Conservation (phyloP, 2,888 invertebrate genomes). For the Oxycera nigricornis region DNA sequence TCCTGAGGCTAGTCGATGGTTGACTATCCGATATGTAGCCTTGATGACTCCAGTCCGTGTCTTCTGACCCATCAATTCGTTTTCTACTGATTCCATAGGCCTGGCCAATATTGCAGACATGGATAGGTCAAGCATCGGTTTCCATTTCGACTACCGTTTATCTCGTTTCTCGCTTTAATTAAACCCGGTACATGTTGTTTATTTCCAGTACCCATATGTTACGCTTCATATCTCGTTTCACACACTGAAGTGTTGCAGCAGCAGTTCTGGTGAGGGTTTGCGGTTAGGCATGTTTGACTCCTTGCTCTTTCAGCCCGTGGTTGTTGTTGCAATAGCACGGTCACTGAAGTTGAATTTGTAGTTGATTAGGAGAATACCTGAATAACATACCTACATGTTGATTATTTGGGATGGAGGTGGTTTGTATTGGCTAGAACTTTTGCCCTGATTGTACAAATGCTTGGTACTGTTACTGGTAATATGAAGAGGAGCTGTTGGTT, state of each 20-base stretch:
- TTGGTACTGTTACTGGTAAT: neutral
- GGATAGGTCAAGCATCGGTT: conserved; percentile 19
- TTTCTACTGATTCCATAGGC: neutral
- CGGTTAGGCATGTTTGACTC: neutral
- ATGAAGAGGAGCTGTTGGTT: too few relatives aligned
- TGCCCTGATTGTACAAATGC: neutral
- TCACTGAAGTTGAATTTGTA: conserved; percentile 22
- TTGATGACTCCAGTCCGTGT: neutral
- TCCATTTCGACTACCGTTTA: conserved; percentile 34
- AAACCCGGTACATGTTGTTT: conserved; percentile 43
- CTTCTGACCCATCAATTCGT: neutral
- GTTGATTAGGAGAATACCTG: conserved; percentile 34
- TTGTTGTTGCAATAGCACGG: conserved; percentile 14
- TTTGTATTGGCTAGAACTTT: neutral
- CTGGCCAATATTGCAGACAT: neutral
- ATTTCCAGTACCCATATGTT: conserved; percentile 38
- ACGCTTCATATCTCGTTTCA: conserved; percentile 20
- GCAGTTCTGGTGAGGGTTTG: conserved; percentile 6
- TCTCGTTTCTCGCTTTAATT: conserved; percentile 45
- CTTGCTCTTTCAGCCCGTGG: neutral
- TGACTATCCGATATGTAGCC: neutral
- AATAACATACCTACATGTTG: conserved; percentile 2
- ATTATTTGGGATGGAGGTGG: conserved; percentile 9
- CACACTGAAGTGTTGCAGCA: neutral
- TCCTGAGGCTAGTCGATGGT: neutral